These are phyloP conservation scores for Phrynocephalus versicolor DNA, from an alignment of 2,113 vertebrate species.

Conservation along the genomic window DNA sequence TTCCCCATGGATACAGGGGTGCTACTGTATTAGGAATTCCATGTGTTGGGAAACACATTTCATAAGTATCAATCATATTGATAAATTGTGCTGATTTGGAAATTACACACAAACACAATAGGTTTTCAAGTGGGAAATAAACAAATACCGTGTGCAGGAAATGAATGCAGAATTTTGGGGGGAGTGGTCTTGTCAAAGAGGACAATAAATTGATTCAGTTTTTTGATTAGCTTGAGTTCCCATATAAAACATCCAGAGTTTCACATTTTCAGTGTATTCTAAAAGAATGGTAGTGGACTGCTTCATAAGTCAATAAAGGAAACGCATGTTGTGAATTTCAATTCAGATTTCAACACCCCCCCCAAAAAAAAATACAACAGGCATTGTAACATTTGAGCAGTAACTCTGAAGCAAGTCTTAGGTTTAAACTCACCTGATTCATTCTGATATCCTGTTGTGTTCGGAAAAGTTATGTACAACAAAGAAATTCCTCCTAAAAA, in stretches of 20 bases:
- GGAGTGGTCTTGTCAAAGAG: neutral
- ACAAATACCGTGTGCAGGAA: neutral
- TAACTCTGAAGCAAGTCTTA: conserved; percentile 67
- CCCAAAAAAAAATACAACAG: conserved; percentile 61
- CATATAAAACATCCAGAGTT: neutral
- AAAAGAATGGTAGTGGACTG: conserved; percentile 5
- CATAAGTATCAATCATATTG: neutral
- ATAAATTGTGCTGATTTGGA: conserved; percentile 13
- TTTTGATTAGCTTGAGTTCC: conserved; percentile 7
- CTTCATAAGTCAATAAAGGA: conserved; percentile 21
- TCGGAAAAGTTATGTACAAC: conserved; percentile 79
- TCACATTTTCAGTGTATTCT: accelerated
- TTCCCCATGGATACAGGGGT: no score
- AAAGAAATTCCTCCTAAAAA: conserved; percentile 80
- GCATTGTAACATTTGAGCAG: conserved; percentile 57
- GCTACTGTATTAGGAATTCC: no score
- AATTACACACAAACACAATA: no score
- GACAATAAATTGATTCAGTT: neutral
- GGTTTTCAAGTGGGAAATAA: neutral
- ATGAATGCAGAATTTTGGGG: neutral
- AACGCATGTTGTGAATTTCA: conserved; percentile 26
- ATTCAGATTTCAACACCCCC: conserved; percentile 38
- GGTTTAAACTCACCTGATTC: conserved; percentile 81
- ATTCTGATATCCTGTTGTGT: conserved; percentile 78
- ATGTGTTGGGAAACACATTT: neutral